These are phyloP conservation scores for Scaptomyza hsui DNA, from an alignment of 1,140 invertebrate species.

Conservation along the genomic window DNA sequence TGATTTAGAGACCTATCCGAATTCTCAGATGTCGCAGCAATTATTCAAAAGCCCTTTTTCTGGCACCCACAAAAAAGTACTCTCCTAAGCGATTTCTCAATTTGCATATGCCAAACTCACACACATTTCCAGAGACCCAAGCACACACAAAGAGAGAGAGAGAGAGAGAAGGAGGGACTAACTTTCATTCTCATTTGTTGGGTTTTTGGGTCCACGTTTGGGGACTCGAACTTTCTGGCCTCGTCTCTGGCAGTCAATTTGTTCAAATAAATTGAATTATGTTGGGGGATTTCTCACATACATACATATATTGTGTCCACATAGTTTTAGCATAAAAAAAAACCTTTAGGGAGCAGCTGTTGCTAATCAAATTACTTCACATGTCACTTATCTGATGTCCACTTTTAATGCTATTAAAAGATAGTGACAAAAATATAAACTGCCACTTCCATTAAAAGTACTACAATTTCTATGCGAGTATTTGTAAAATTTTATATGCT, in stretches of 20 bases:
- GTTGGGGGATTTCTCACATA: constrained; percentile 39
- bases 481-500: neutral
- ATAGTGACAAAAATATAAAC: constrained; percentile 3
- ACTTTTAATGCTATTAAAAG: constrained; percentile 31
- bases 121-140: neutral
- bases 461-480: neutral
- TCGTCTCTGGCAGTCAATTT: constrained; percentile 69
- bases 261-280: constrained; percentile 80
- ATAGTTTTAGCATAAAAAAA: constrained; percentile 36
- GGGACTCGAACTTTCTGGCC: constrained; percentile 42
- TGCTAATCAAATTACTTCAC: constrained; percentile 60
- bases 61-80: constrained; percentile 51
- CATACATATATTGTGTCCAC: neutral
- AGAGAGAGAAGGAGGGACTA: neutral
- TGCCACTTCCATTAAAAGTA: neutral
- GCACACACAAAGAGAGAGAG: neutral
- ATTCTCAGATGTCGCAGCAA: constrained; percentile 48
- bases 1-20: constrained; percentile 47
- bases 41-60: constrained; percentile 62
- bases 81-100: constrained; percentile 74
- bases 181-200: constrained; percentile 21
- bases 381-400: constrained; percentile 55
- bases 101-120: constrained; percentile 67
- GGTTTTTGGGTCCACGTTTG: constrained; percentile 38
- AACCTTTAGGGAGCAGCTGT: constrained; percentile 34